Conservation (phyloP, 2,888 invertebrate genomes). For the Scotopteryx bipunctaria region DNA sequence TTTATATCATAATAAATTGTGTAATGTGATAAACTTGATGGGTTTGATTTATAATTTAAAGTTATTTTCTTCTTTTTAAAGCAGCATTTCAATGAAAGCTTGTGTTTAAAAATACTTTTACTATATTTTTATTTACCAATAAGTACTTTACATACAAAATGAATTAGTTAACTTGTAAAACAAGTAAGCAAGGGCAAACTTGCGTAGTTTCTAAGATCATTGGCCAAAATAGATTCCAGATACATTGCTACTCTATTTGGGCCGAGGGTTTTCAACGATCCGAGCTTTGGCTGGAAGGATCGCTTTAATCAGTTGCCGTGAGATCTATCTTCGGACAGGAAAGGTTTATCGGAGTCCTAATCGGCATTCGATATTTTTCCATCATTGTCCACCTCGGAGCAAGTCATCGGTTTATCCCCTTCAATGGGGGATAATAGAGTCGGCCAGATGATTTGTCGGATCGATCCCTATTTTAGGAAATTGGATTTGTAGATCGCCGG, state of each 20-base stretch:
- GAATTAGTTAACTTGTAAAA: too few relatives aligned
- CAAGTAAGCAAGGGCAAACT: neutral
- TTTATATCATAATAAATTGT: too few relatives aligned
- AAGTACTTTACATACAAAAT: too few relatives aligned
- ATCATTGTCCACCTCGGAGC: slow-evolving; percentile 46
- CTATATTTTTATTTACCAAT: too few relatives aligned
- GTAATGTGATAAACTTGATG: too few relatives aligned
- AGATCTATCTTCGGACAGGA: slow-evolving; percentile 22
- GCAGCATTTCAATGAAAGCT: too few relatives aligned
- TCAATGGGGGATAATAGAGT: slow-evolving; percentile 48
- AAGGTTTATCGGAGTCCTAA: slow-evolving; percentile 28
- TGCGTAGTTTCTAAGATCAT: neutral
- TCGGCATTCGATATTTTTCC: slow-evolving; percentile 33
- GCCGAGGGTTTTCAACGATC: neutral
- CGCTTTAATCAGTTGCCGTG: slow-evolving; percentile 17
- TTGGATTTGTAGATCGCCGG: slow-evolving; percentile 83
- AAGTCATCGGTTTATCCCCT: slow-evolving; percentile 52
- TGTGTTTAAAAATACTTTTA: too few relatives aligned
- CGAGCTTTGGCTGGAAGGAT: neutral
- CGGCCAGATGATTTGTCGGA: slow-evolving; percentile 81
- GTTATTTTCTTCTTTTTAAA: too few relatives aligned
- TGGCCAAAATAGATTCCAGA: neutral
- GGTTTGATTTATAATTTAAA: too few relatives aligned
- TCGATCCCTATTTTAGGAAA: slow-evolving; percentile 84
- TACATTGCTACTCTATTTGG: neutral